Conservation (phyloP, 2,113 vertebrate species). For the Sinocyclocheilus anophthalmus region DNA sequence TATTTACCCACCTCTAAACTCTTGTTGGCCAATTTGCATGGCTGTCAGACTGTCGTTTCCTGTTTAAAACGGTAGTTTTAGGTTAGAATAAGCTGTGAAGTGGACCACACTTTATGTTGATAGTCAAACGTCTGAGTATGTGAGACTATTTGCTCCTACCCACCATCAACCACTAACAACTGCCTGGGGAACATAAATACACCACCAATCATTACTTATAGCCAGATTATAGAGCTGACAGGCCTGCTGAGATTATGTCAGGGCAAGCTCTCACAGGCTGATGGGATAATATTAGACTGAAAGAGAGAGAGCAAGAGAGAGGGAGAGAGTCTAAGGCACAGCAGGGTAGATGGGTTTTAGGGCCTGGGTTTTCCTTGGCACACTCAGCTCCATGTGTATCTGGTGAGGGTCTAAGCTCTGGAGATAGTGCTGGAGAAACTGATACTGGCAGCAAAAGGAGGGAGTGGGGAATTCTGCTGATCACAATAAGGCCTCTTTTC, state of each 20-base stretch:
- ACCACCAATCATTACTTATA: conserved; percentile 62
- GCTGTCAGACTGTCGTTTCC: neutral
- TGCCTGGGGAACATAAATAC: conserved; percentile 61
- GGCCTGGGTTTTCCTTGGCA: conserved; percentile 40
- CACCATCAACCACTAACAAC: conserved; percentile 50
- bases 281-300: conserved; percentile 62
- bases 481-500: conserved; percentile 74
- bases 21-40: neutral
- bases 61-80: neutral
- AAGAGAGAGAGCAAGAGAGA: conserved; percentile 32
- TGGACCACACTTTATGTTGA: neutral
- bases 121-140: conserved; percentile 30
- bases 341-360: conserved; percentile 59
- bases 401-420: conserved; percentile 23
- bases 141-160: conserved; percentile 27
- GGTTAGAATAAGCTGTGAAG: neutral
- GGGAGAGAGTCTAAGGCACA: conserved; percentile 9
- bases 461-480: conserved; percentile 53
- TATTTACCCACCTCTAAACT: neutral
- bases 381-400: conserved; percentile 59
- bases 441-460: conserved; percentile 72
- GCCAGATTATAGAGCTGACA: conserved; percentile 68
- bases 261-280: conserved; percentile 61
- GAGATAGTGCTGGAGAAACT: conserved; percentile 66
- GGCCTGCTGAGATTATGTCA: conserved; percentile 57